These are phyloP conservation scores for Rhinoptilus africanus DNA, from an alignment of 2,113 vertebrate genomes.

Conservation along the genomic window DNA sequence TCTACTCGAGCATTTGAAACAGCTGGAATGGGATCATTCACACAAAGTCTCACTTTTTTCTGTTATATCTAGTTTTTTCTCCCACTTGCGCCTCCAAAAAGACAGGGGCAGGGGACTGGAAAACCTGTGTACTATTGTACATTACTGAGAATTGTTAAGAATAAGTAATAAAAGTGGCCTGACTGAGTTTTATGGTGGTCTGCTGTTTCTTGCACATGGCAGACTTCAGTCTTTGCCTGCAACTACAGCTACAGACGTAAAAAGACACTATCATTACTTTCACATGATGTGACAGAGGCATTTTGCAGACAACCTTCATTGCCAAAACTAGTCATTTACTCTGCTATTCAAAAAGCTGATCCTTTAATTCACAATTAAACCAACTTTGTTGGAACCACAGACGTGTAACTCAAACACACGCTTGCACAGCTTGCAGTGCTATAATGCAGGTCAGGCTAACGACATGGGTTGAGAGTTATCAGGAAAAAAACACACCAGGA, in stretches of 20 bases:
- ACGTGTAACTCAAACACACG: neutral
- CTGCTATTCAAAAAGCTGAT: neutral
- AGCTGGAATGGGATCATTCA: neutral
- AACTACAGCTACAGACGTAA: neutral
- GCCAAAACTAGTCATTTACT: neutral
- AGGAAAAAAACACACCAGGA: neutral
- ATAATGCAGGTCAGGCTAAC: neutral
- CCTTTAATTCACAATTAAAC: slow-evolving; percentile 6
- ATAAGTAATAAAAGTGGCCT: neutral
- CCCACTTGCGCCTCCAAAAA: neutral
- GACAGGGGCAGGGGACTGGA: neutral
- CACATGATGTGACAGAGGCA: neutral
- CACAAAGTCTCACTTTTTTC: neutral
- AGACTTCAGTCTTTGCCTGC: neutral
- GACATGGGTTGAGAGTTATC: neutral
- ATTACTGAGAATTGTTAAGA: neutral
- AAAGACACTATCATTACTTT: neutral
- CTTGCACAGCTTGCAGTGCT: neutral
- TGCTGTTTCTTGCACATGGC: neutral
- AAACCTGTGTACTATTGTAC: neutral
- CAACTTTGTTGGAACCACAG: neutral
- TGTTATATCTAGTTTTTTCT: neutral
- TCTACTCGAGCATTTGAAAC: neutral
- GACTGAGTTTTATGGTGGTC: neutral
- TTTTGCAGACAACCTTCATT: neutral